Percentiles rank a stretch among this genome's conserved stretches.
These are phyloP conservation scores for Megalurothrips usitatus DNA, from an alignment of 2,888 invertebrate species.

Conservation along the genomic window DNA sequence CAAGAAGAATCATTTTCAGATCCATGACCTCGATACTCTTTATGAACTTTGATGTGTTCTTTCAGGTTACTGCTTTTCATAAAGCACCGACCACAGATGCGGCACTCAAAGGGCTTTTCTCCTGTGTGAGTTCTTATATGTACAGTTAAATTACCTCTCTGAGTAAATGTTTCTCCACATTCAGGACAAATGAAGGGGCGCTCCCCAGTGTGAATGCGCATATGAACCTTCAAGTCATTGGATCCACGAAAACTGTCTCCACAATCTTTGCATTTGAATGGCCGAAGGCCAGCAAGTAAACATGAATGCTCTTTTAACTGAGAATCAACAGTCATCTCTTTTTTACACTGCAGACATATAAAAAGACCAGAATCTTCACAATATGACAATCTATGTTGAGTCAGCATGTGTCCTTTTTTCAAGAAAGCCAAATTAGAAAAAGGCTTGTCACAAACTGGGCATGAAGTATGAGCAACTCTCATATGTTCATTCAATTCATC, in stretches of 20 bases:
- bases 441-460: not conserved
- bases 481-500: no score
- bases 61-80: not conserved
- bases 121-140: constrained; percentile 6
- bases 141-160: not conserved
- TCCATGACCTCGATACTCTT: not conserved
- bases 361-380: not conserved
- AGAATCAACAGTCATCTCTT: not conserved
- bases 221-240: constrained; percentile 14
- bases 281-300: not conserved
- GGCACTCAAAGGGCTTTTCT: constrained; percentile 5
- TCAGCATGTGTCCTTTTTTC: not conserved
- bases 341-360: constrained; percentile 1
- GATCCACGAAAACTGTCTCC: constrained; percentile 2
- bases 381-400: no score
- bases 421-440: not conserved
- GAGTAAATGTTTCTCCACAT: not conserved
- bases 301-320: not conserved
- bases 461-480: no score
- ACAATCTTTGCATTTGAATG: constrained; percentile 11
- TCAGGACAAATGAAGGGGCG: not conserved
- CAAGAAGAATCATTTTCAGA: not conserved
- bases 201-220: constrained; percentile 17
- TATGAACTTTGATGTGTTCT: constrained; percentile 16
- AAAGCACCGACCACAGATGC: constrained; percentile 3